Conservation (phyloP, 2,113 vertebrate species). For the Panthera uncia region DNA sequence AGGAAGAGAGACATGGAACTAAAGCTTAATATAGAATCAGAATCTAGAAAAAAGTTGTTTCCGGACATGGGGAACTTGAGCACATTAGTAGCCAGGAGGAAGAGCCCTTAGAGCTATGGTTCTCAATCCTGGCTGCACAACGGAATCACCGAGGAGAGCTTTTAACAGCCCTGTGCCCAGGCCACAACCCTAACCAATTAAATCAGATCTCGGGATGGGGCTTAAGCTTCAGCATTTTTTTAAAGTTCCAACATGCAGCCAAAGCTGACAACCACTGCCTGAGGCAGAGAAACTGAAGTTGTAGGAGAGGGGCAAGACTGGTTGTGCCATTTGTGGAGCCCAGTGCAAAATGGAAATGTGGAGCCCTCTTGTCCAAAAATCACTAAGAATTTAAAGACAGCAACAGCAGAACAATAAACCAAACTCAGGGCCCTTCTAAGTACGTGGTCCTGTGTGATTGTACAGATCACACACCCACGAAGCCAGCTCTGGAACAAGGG, state of each 20-base stretch:
- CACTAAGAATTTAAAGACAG: not conserved
- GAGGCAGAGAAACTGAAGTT: not conserved
- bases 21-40: not conserved
- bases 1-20: not conserved
- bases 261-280: not conserved
- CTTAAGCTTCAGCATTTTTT: not conserved
- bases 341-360: not conserved
- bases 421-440: not conserved
- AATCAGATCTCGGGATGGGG: not conserved
- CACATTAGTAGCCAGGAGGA: not conserved
- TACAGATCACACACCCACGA: not conserved
- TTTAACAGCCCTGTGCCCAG: not conserved
- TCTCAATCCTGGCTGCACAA: not conserved
- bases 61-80: not conserved
- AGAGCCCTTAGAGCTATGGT: not conserved
- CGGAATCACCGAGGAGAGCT: not conserved
- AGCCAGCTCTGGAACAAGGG: not conserved
- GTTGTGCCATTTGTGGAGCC: not conserved
- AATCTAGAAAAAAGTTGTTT: not conserved
- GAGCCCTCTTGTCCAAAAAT: not conserved
- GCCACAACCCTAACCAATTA: not conserved
- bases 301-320: not conserved
- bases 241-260: not conserved
- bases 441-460: not conserved
- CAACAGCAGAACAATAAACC: not conserved